Evolutionary conservation across 2,888 invertebrate species (phyloP), one percentile per base, ranked within the genome.

Genomic region (Liposcelis brunnea): DNA sequence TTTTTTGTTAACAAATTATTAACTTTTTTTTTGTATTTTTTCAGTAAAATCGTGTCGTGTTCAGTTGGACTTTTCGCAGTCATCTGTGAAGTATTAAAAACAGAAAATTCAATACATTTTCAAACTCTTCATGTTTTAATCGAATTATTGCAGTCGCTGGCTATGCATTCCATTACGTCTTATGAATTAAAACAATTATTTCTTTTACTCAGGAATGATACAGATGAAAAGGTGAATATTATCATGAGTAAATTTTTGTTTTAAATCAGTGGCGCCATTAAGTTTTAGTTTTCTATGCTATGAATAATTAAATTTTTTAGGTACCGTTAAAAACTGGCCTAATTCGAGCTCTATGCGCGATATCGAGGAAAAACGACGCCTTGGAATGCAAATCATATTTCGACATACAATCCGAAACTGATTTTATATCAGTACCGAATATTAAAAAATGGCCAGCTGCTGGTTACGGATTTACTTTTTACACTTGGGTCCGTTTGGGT

Each of bases 401-500:
- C 49, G 66, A 67, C 51, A 61, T 73, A 11, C 64, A 66, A 53
- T 61, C 55, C 49, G 57, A 56, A 31, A 56, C 56, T 51, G 69
- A 69, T 53, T 72, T 72, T 18, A 68, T 75, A 42, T 56, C 59
- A n/a, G 63, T 73, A 35, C 68, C 71, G 2, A 67, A 68, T 36
- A 67, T 73, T 31, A 63, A 65, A 43, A 69, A 68, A 55, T 74
- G 73, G 73, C 66, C 68, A 5, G 69, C 71, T 47, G 66, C 68
- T 11, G 64, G 66, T 2, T 67, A 64, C 54, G 72, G 73, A n/a
- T 72, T 75, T 54, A 66, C 69, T 21, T 72, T 75, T 52, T 72
- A 73, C 53, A 63, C 68, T 26, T 68, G 74, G 61, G 52, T 74
- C 7, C 65, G 70, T 42, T 58, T 75, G 14, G 67, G 69, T 53